A percentile compares a stretch with the other conserved stretches of the same genome.
phyloP scores from a whole-genome alignment of 1,140 invertebrate species.

The Drosophila triauraria region DNA sequence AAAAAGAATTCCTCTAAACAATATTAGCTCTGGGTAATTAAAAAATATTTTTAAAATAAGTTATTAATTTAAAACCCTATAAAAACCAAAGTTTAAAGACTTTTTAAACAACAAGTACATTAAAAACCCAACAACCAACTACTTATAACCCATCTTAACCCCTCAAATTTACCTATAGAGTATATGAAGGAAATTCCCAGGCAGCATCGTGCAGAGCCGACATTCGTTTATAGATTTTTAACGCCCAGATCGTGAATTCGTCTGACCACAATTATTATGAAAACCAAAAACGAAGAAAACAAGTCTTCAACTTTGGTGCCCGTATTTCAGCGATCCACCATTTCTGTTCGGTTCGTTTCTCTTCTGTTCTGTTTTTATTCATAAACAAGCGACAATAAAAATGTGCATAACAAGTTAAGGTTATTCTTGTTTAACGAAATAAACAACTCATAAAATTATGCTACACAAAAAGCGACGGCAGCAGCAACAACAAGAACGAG shows the following conservation, averaged over 20 bases:
- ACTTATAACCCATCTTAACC: no score
- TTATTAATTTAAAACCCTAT: background rate
- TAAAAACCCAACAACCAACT: background rate
- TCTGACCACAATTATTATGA: slow-evolving; percentile 63
- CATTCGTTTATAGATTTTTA: slow-evolving; percentile 69
- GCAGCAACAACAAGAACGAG: slow-evolving; percentile 36
- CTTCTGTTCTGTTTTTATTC: slow-evolving; percentile 45
- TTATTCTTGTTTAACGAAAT: slow-evolving; percentile 77
- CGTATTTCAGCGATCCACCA: background rate
- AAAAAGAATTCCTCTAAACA: background rate
- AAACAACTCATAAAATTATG: slow-evolving; percentile 78
- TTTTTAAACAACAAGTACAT: background rate
- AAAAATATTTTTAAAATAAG: background rate
- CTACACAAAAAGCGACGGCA: slow-evolving; percentile 31
- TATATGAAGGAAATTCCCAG: slow-evolving; percentile 2
- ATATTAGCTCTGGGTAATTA: accelerated
- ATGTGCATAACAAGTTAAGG: slow-evolving; percentile 60
- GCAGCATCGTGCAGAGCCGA: slow-evolving; percentile 19
- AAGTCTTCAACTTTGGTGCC: slow-evolving; percentile 9
- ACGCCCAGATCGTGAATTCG: slow-evolving; percentile 62
- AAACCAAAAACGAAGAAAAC: slow-evolving; percentile 5
- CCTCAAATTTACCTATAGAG: background rate
- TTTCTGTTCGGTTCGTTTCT: background rate
- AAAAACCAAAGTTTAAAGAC: background rate
- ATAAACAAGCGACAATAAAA: slow-evolving; percentile 71